These are phyloP conservation scores for Cosmia pyralina DNA, from an alignment of 2,888 invertebrate species.

Conservation along the genomic window DNA sequence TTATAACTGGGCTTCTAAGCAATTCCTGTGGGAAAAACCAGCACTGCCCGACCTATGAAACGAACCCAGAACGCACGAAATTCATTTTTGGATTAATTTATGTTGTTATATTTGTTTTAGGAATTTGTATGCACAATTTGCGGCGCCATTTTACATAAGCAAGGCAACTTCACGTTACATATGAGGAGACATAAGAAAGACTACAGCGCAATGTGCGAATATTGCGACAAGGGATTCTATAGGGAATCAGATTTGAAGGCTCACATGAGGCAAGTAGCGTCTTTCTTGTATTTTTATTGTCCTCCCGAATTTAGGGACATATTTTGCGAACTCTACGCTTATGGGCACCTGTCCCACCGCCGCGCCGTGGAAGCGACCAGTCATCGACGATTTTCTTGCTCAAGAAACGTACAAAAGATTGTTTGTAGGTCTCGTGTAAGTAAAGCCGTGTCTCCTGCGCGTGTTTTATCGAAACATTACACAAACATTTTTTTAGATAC, in stretches of 20 bases:
- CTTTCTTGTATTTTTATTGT: background rate
- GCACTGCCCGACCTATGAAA: background rate
- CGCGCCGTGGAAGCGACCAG: too few species aligned
- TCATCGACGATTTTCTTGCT: too few species aligned
- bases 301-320: background rate
- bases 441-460: too few species aligned
- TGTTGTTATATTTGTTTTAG: conserved; percentile 49
- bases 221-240: conserved; percentile 81
- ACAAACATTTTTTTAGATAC: too few species aligned
- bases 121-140: conserved; percentile 77
- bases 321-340: background rate
- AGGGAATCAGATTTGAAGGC: conserved; percentile 72
- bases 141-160: conserved; percentile 70
- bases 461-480: too few species aligned
- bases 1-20: background rate
- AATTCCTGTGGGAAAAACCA: background rate
- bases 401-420: too few species aligned
- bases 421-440: too few species aligned
- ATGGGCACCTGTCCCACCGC: too few species aligned
- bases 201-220: conserved; percentile 71
- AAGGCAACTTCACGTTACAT: conserved; percentile 77
- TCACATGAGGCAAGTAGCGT: conserved; percentile 76
- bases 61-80: background rate
- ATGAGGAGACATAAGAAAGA: conserved; percentile 78
- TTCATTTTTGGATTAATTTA: background rate